phyloP scores from a whole-genome alignment of 2,797 vertebrate genomes.

The Xiphophorus birchmanni region DNA sequence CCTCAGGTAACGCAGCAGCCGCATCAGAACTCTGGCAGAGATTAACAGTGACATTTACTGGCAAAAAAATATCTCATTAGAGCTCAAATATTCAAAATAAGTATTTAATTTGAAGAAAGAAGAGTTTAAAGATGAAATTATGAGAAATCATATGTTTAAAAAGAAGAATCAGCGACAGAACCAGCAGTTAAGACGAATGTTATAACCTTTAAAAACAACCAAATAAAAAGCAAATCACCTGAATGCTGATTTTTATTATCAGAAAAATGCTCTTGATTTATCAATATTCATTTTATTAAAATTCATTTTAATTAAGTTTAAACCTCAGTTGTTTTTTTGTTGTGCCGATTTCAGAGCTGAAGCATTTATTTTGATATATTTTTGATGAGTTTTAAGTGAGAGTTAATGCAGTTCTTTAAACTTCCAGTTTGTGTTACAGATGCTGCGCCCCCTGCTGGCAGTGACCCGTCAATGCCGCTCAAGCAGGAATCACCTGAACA shows the following conservation, averaged over 20 bases:
- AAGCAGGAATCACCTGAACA: not conserved
- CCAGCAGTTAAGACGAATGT: not conserved
- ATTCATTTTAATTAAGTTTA: not conserved
- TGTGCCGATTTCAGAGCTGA: not conserved
- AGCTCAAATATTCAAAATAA: too few relatives aligned
- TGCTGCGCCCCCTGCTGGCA: slow-evolving; percentile 19
- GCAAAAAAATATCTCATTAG: not conserved
- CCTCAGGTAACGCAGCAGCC: slow-evolving; percentile 64
- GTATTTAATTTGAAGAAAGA: too few relatives aligned
- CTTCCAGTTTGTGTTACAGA: slow-evolving; percentile 8
- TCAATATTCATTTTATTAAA: too few relatives aligned
- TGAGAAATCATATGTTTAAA: not conserved
- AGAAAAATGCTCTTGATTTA: too few relatives aligned
- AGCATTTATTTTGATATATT: not conserved
- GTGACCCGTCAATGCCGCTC: not conserved
- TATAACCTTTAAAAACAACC: too few relatives aligned
- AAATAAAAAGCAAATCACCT: not conserved
- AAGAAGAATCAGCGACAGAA: not conserved
- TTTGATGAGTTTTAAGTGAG: not conserved
- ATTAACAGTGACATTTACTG: not conserved
- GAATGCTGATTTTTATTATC: not conserved
- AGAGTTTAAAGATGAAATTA: not conserved
- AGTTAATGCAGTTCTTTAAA: not conserved
- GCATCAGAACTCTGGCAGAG: not conserved
- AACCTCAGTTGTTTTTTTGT: not conserved